Evolutionary conservation across 2,113 vertebrate genomes (phyloP).

Genomic region (Hyaena hyaena): DNA sequence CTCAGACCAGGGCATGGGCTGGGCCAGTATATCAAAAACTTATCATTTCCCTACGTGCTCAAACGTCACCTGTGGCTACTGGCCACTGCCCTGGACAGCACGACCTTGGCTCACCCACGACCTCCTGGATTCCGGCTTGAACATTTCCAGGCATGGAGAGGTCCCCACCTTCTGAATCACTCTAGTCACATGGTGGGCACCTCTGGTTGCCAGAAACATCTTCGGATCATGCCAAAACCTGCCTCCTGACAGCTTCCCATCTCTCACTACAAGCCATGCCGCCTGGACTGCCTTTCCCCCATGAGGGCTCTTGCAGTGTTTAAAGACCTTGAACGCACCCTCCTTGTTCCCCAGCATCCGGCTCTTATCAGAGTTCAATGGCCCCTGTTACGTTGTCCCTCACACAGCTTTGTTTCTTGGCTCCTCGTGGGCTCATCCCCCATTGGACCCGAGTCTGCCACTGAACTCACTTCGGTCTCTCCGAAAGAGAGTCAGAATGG

Average conservation of each 20-base stretch:
- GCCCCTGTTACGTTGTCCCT: neutral
- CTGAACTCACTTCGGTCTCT: neutral
- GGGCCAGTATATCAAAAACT: neutral
- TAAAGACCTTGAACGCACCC: neutral
- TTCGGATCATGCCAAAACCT: neutral
- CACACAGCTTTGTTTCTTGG: neutral
- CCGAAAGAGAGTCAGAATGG: neutral
- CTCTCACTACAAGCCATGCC: neutral
- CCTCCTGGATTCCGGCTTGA: neutral
- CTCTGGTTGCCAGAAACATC: neutral
- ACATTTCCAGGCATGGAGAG: neutral
- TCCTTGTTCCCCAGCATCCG: neutral
- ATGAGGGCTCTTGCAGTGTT: neutral
- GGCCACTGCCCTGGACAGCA: neutral
- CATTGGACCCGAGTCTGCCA: accelerated
- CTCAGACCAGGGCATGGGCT: neutral
- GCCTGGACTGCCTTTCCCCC: neutral
- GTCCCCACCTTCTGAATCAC: neutral
- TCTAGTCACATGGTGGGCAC: neutral
- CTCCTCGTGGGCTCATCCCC: neutral
- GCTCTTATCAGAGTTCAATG: neutral
- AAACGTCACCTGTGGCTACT: neutral
- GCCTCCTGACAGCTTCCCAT: neutral
- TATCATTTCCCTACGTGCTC: neutral
- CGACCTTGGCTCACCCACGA: neutral